phyloP scores from a whole-genome alignment of 1,140 invertebrate genomes.

The Aphelinus atriplicis region DNA sequence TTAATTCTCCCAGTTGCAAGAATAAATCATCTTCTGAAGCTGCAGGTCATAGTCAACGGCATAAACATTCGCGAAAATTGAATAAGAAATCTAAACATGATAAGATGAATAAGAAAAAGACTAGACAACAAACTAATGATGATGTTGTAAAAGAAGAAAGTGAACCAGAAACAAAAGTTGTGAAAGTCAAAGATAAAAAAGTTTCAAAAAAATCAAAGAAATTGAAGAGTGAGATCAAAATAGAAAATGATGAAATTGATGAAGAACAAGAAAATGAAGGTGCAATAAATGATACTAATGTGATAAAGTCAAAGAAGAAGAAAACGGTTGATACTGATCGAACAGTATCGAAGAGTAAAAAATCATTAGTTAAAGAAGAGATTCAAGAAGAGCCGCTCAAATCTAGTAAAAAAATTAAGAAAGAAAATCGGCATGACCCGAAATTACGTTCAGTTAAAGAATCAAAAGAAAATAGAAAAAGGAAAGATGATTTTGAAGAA shows the following conservation, averaged over 20 bases:
- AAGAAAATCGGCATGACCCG: constrained; percentile 47
- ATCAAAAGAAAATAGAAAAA: constrained; percentile 53
- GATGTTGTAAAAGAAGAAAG: constrained; percentile 61
- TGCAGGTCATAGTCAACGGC: constrained; percentile 51
- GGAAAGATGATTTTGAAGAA: constrained; percentile 61
- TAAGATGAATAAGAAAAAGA: constrained; percentile 60
- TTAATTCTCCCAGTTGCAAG: constrained; percentile 24
- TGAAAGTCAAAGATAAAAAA: constrained; percentile 49
- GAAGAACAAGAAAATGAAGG: constrained; percentile 50
- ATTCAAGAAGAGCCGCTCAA: constrained; percentile 54
- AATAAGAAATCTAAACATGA: constrained; percentile 56
- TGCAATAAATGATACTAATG: constrained; percentile 59
- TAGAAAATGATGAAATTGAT: constrained; percentile 54
- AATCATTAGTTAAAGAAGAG: constrained; percentile 59
- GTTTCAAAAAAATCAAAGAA: constrained; percentile 54
- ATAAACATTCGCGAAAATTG: constrained; percentile 56
- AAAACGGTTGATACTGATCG: constrained; percentile 43
- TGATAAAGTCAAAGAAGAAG: constrained; percentile 58
- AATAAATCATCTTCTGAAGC: constrained; percentile 49
- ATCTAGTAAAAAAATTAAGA: constrained; percentile 53
- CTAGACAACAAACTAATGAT: constrained; percentile 47
- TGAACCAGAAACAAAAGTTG: constrained; percentile 37
- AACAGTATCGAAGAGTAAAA: constrained; percentile 43
- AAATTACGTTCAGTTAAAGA: constrained; percentile 44
- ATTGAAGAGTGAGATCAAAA: constrained; percentile 58